These are phyloP conservation scores for Ectemnius lituratus DNA, from an alignment of 2,888 invertebrate genomes.

Conservation along the genomic window DNA sequence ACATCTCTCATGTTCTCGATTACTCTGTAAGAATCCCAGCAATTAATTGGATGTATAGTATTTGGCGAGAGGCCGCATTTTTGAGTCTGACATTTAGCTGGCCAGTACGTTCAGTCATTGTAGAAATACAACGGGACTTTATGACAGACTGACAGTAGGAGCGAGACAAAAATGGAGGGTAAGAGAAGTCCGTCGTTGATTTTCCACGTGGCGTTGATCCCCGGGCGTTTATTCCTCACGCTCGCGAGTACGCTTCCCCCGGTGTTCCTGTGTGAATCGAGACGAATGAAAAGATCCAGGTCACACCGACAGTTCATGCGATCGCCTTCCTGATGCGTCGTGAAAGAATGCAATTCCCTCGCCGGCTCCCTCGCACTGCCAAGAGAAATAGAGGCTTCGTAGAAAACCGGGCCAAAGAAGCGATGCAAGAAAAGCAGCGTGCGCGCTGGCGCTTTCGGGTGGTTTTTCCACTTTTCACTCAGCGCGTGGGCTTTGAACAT, in stretches of 20 bases:
- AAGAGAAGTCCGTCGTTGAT: slow-evolving; percentile 28
- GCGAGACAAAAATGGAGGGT: slow-evolving; percentile 10
- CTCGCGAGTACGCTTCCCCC: slow-evolving; percentile 32
- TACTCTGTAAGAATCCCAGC: too few relatives aligned
- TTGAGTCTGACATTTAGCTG: too few relatives aligned
- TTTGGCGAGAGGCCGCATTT: too few relatives aligned
- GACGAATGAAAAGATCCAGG: slow-evolving; percentile 58
- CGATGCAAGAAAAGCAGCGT: slow-evolving; percentile 12
- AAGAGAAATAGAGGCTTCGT: slow-evolving; percentile 17
- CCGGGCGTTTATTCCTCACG: slow-evolving; percentile 37
- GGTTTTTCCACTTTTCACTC: slow-evolving; percentile 3
- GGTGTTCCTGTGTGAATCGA: slow-evolving; percentile 40
- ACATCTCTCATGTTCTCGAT: too few relatives aligned
- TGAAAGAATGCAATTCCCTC: slow-evolving; percentile 25
- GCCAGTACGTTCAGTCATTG: neutral
- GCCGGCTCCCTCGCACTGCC: slow-evolving; percentile 34
- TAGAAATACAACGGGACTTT: too few relatives aligned
- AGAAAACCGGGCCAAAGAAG: slow-evolving; percentile 10
- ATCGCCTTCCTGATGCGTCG: slow-evolving; percentile 50
- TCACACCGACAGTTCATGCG: slow-evolving; percentile 38
- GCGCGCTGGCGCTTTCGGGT: slow-evolving; percentile 9
- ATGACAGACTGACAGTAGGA: too few relatives aligned
- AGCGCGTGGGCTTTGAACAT: neutral
- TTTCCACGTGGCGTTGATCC: slow-evolving; percentile 43
- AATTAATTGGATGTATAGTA: too few relatives aligned